Conservation (phyloP, 2,888 invertebrate genomes). For the Seira sanloemensis region DNA sequence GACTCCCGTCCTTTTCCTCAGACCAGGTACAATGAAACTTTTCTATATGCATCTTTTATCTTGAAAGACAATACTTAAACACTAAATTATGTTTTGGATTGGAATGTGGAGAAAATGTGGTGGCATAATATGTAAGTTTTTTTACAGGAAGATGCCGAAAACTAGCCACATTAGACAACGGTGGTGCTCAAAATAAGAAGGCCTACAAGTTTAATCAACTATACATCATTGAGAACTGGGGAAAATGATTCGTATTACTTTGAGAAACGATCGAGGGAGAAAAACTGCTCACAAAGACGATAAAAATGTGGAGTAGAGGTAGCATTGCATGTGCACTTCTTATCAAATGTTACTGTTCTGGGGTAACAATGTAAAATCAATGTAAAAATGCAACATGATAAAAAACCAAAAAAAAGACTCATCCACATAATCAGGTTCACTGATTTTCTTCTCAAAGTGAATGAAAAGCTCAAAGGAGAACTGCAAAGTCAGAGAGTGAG, state of each 20-base stretch:
- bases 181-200: slow-evolving; percentile 51
- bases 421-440: slow-evolving; percentile 35
- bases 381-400: background rate
- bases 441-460: slow-evolving; percentile 9
- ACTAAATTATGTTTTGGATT: too few species aligned
- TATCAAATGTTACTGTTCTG: background rate
- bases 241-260: background rate
- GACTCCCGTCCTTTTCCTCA: slow-evolving; percentile 3
- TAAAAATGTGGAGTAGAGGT: background rate
- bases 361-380: slow-evolving; percentile 6
- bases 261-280: background rate
- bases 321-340: background rate
- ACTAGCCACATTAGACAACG: slow-evolving; percentile 22
- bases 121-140: slow-evolving; percentile 12
- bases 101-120: background rate
- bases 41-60: slow-evolving; percentile 1
- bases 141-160: slow-evolving; percentile 13
- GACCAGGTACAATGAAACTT: slow-evolving; percentile 34
- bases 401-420: background rate
- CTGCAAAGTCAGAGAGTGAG: background rate
- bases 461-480: background rate
- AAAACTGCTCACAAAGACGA: background rate
- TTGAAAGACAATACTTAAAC: too few species aligned
- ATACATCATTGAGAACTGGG: slow-evolving; percentile 18
- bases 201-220: slow-evolving; percentile 38